Base-by-base conservation (phyloP, 2,797 vertebrate genomes). In the Tenualosa thibaudeaui region DNA sequence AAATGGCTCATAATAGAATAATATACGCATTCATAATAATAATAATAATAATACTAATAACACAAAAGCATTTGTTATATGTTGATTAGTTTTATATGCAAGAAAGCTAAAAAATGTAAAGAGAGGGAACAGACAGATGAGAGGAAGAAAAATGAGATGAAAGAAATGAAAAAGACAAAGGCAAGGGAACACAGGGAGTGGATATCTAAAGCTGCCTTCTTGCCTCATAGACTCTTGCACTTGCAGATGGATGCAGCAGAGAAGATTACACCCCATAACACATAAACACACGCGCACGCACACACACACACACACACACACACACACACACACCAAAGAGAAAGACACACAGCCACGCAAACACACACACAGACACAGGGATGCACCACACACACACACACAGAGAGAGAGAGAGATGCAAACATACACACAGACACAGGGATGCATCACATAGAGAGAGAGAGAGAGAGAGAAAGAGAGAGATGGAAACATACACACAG, bases 171-270 rank as follows among this genome's bases (percentile, higher is more conserved):
- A 8, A 7, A 53, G 17, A 83, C 37, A 78, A 78, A 19, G 31
- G 65, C 65, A 6, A 6, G 31, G 26, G 65, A 37, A 17, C 65
- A 71, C 37, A 46, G 40, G 0, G 71, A 78, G 71, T 19, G 58
- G 68, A 85, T 83, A 85, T 81, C 83, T 81, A 82, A 81, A 50
- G 82, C 78, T 43, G 82, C 83, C 17, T 71, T 43, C 81, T 82
- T 49, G 81, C 82, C 86, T 87, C 68, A 46, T 46, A 78, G 71
- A 46, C 71, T 8, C 82, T 81, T 58, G 83, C 78, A 81, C 53
- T 56, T 75, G 75, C 81, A 85, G 81, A 83, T 40, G 83, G 81
- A 83, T 40, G 81, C 50, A 54, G 81, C 40, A 54, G 65, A 71
- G 81, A 65, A 85, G 83, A 83, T 87, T 50, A 88, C 82, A 87